phyloP scores from a whole-genome alignment of 1,140 invertebrate species.

The Dinothrombium tinctorium region DNA sequence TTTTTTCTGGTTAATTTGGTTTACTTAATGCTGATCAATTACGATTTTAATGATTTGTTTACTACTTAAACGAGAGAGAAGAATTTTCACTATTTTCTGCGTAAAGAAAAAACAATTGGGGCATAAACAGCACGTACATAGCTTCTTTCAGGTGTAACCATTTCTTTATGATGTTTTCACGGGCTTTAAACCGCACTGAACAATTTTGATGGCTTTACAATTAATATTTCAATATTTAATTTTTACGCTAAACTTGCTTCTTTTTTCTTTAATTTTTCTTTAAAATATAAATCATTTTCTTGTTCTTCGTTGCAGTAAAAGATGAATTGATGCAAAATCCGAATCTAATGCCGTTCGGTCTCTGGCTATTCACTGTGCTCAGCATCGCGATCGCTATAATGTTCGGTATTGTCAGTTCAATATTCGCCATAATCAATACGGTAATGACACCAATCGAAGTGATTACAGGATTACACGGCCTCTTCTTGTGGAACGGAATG shows the following conservation, averaged over 20 bases:
- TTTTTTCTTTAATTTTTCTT: not conserved
- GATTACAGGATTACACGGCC: slow-evolving; percentile 43
- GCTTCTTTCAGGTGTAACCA: no score
- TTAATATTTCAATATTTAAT: no score
- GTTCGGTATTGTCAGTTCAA: slow-evolving; percentile 32
- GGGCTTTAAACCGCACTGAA: no score
- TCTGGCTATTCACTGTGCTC: slow-evolving; percentile 43
- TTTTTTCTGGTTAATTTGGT: not conserved
- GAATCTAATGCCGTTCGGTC: slow-evolving; percentile 37
- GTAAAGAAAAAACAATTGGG: no score
- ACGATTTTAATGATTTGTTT: no score
- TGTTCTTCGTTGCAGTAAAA: slow-evolving; percentile 24
- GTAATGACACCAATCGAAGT: slow-evolving; percentile 43
- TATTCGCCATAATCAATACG: slow-evolving; percentile 52
- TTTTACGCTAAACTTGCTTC: no score
- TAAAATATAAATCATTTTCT: slow-evolving; percentile 4
- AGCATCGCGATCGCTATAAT: slow-evolving; percentile 36
- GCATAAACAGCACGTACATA: no score
- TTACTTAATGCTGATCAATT: no score
- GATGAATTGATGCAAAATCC: slow-evolving; percentile 33
- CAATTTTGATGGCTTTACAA: no score
- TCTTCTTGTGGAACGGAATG: slow-evolving; percentile 49
- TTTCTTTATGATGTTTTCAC: no score
- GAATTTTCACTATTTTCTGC: no score
- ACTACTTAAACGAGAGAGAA: no score